Evolutionary conservation across 2,888 invertebrate species (phyloP), one percentile per base, ranked within the genome.

Genomic region (Busseola fusca): DNA sequence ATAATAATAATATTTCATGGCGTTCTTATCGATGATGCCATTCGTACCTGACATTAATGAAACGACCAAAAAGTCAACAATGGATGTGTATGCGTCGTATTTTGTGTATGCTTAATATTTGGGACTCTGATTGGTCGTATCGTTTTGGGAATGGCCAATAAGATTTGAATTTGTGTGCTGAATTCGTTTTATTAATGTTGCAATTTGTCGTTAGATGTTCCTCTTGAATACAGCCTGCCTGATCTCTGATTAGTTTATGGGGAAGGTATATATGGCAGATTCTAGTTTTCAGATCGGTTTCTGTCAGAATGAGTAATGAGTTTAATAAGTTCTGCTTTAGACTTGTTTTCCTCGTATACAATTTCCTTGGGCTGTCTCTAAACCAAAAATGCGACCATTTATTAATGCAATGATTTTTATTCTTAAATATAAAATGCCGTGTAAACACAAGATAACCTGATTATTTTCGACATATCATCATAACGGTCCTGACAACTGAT

Each of bases 1-100:
- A 87, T 87, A 84, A 89, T 89, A 87, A 89, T 87, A 88, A 87
- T 89, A 86, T 84, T 86, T 87, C 84, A 80, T 81, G 71, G 64
- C 64, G 68, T 59, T 71, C 78, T 85, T 88, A 87, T 87, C 87
- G 84, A 72, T 80, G 75, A 69, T 78, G 78, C 82, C 80, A 78
- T 81, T 83, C 81, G 81, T 72, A 77, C 59, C 70, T 64, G 71
- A 74, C 69, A 79, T 83, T 72, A 83, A 82, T 72, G 75, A 83
- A 84, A 83, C 76, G 72, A 80, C 72, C 63, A 83, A 82, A 85
- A 86, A 85, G 18, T 72, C 66, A 66, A 84, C 79, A 82, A 83
- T 85, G 78, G 57, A 37, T 73, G 69, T 66, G 58, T 68, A 69
- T 74, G 65, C 48, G 30, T 52, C 64, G 69, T 70, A 78, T 84